These are phyloP conservation scores for Troides oblongomaculatus DNA, from an alignment of 2,888 invertebrate genomes.

Conservation along the genomic window DNA sequence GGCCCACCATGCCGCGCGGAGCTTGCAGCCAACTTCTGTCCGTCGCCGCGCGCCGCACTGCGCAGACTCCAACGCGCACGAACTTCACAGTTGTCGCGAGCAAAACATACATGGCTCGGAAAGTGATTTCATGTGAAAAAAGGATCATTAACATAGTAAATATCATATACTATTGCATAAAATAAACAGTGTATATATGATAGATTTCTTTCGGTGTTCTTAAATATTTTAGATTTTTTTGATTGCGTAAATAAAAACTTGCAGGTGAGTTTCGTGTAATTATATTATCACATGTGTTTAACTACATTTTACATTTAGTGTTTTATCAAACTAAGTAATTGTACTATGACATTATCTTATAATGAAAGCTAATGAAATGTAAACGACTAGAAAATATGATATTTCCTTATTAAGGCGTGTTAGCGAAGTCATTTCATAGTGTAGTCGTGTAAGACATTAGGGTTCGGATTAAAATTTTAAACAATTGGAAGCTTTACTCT, in stretches of 20 bases:
- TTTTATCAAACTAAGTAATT: not conserved
- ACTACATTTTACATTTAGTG: too few species aligned
- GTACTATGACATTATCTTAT: too few species aligned
- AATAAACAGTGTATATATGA: too few species aligned
- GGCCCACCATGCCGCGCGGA: conserved; percentile 8
- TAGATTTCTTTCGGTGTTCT: too few species aligned
- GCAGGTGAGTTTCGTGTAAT: conserved; percentile 6
- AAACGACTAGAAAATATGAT: not conserved
- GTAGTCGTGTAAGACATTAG: not conserved
- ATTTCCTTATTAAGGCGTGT: conserved; percentile 19
- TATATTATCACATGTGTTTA: too few species aligned
- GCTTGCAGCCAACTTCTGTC: conserved; percentile 46
- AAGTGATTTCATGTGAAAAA: conserved; percentile 15
- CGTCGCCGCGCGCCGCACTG: conserved; percentile 40
- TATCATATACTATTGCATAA: not conserved
- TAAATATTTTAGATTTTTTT: too few species aligned
- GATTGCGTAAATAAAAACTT: not conserved
- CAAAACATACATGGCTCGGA: conserved; percentile 34
- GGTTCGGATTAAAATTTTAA: too few species aligned
- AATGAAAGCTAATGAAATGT: too few species aligned
- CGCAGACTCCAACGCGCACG: conserved; percentile 33
- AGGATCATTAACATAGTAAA: not conserved
- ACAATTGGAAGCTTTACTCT: too few species aligned
- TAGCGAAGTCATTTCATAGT: not conserved
- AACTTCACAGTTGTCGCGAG: conserved; percentile 38